These are phyloP conservation scores for Corydoras sp. DNA, from an alignment of 2,113 vertebrate species.

Conservation along the genomic window DNA sequence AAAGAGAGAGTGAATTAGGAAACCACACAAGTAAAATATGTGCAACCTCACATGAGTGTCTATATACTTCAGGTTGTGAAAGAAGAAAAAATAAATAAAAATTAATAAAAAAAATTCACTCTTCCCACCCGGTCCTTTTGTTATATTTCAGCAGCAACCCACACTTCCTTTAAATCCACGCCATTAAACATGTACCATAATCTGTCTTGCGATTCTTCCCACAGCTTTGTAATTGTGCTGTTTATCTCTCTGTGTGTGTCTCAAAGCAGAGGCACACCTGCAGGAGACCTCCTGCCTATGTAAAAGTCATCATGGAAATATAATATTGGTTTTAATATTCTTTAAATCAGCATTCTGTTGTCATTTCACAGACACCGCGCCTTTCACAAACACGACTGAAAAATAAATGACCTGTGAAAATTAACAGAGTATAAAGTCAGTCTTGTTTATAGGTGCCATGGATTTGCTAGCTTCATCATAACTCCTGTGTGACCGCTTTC, in stretches of 20 bases:
- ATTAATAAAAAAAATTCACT: background rate
- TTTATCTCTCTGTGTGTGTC: constrained; percentile 26
- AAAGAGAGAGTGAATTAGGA: constrained; percentile 3
- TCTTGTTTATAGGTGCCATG: background rate
- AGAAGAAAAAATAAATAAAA: background rate
- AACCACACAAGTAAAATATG: constrained; percentile 18
- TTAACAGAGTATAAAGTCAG: background rate
- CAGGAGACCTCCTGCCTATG: constrained; percentile 8
- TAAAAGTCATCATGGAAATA: constrained; percentile 19
- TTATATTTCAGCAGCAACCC: constrained; percentile 29
- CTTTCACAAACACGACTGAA: too few relatives aligned
- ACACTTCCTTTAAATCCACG: constrained; percentile 22
- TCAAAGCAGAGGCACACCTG: constrained; percentile 19
- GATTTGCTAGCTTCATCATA: constrained; percentile 8
- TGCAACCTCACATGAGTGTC: constrained; percentile 17
- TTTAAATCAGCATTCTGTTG: too few relatives aligned
- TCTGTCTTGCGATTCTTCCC: constrained; percentile 12
- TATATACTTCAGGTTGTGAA: constrained; percentile 24
- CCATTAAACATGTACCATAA: constrained; percentile 9
- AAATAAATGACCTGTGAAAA: too few relatives aligned
- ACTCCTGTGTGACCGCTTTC: constrained; percentile 11
- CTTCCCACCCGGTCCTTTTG: constrained; percentile 24
- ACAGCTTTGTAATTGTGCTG: constrained; percentile 24
- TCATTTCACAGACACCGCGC: too few relatives aligned
- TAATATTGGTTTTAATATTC: background rate